Conservation (phyloP, 2,888 invertebrate genomes). For the Apamea anceps region DNA sequence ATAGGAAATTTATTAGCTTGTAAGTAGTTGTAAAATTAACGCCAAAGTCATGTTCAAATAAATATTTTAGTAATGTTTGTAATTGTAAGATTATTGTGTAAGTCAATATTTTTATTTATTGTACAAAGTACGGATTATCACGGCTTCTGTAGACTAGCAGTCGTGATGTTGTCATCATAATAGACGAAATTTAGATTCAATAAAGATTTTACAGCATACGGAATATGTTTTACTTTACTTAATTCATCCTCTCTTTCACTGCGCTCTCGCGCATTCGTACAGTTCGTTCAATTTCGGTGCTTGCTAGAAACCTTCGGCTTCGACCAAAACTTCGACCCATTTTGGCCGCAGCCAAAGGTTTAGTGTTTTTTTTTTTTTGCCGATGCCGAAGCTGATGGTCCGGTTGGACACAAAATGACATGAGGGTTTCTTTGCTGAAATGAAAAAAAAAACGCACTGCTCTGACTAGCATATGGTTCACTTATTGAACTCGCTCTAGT, state of each 20-base stretch:
- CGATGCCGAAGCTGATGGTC: too few species aligned
- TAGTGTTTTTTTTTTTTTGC: too few species aligned
- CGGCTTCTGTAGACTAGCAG: conserved; percentile 42
- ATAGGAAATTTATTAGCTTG: conserved; percentile 52
- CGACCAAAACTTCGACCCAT: too few species aligned
- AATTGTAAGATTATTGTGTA: conserved; percentile 67
- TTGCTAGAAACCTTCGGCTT: too few species aligned
- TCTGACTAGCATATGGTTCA: too few species aligned
- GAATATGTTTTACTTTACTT: conserved; percentile 16
- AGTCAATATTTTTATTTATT: conserved; percentile 81
- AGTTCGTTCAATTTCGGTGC: too few species aligned
- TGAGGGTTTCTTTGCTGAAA: too few species aligned
- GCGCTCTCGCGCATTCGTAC: too few species aligned
- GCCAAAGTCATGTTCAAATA: conserved; percentile 74
- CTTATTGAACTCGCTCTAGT: too few species aligned
- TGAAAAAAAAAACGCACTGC: too few species aligned
- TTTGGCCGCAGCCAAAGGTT: too few species aligned
- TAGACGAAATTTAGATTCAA: conserved; percentile 69
- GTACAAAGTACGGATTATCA: conserved; percentile 81
- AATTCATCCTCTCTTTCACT: neutral
- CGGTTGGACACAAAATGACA: too few species aligned
- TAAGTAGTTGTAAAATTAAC: conserved; percentile 69
- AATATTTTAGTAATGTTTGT: conserved; percentile 60
- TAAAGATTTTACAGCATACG: conserved; percentile 67
- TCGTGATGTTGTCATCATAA: conserved; percentile 63